phyloP scores from a whole-genome alignment of 1,140 invertebrate species.

The Melipona quadrifasciata region DNA sequence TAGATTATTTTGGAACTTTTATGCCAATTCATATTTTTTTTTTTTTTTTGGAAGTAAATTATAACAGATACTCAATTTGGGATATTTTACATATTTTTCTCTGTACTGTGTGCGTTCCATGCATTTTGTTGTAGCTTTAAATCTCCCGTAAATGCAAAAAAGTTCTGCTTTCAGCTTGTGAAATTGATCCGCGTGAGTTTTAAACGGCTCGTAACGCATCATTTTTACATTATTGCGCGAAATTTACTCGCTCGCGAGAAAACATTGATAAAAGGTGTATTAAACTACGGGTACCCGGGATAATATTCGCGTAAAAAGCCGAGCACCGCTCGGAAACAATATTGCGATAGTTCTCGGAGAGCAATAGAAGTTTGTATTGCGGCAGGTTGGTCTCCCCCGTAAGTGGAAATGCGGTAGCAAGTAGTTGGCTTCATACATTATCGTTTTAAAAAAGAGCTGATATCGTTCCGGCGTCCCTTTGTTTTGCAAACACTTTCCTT shows the following conservation, averaged over 20 bases:
- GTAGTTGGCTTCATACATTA: conserved; percentile 22
- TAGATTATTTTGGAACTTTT: neutral
- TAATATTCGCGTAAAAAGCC: conserved; percentile 15
- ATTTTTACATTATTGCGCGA: neutral
- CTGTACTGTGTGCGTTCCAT: too few relatives aligned
- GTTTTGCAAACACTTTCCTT: neutral
- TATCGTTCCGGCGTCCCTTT: neutral
- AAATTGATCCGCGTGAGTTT: neutral
- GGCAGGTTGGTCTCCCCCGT: neutral
- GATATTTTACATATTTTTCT: too few relatives aligned
- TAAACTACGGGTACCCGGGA: neutral
- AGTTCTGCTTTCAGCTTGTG: neutral
- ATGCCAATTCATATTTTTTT: too few relatives aligned
- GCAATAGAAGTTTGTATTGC: conserved; percentile 5
- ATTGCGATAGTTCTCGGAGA: conserved; percentile 7
- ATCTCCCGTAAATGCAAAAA: too few relatives aligned
- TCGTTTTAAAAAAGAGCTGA: neutral
- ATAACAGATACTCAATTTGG: too few relatives aligned
- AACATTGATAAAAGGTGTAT: neutral
- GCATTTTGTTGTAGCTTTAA: too few relatives aligned
- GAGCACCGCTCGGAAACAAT: neutral
- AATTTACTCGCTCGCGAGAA: neutral
- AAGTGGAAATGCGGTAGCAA: conserved; percentile 27
- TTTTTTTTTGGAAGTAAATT: too few relatives aligned
- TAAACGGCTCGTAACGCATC: neutral